phyloP scores from a whole-genome alignment of 2,888 invertebrate species.

The Campoplex capitator region DNA sequence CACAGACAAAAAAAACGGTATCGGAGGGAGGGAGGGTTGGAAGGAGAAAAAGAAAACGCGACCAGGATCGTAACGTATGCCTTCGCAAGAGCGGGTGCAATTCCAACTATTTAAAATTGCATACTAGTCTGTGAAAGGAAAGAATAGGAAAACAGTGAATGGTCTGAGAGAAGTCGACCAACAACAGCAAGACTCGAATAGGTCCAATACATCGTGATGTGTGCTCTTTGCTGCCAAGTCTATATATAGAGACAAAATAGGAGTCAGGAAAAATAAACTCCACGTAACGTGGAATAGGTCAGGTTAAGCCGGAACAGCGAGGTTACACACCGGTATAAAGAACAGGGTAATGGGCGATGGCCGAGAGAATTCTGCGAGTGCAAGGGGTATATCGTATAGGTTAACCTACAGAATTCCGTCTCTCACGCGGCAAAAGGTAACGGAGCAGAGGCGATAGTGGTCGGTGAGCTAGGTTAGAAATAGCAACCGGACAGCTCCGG shows the following conservation, averaged over 20 bases:
- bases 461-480: not conserved
- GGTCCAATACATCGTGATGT: slow-evolving; percentile 33
- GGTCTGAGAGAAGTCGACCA: not conserved
- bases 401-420: slow-evolving; percentile 19
- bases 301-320: not conserved
- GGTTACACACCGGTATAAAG: not conserved
- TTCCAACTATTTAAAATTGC: slow-evolving; percentile 69
- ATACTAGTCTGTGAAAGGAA: slow-evolving; percentile 41
- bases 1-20: not conserved
- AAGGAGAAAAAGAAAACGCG: not conserved
- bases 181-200: slow-evolving; percentile 15
- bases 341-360: slow-evolving; percentile 2
- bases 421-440: not conserved
- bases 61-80: not conserved
- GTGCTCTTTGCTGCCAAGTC: slow-evolving; percentile 16
- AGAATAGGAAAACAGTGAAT: slow-evolving; percentile 30
- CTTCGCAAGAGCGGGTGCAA: slow-evolving; percentile 48
- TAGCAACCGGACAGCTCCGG: slow-evolving; percentile 14
- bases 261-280: slow-evolving; percentile 17
- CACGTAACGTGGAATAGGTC: not conserved
- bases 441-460: not conserved
- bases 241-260: not conserved
- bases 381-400: not conserved
- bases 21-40: not conserved
- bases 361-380: not conserved